Base-by-base conservation (phyloP, 1,140 invertebrate species). In the Sycobia sp. region DNA sequence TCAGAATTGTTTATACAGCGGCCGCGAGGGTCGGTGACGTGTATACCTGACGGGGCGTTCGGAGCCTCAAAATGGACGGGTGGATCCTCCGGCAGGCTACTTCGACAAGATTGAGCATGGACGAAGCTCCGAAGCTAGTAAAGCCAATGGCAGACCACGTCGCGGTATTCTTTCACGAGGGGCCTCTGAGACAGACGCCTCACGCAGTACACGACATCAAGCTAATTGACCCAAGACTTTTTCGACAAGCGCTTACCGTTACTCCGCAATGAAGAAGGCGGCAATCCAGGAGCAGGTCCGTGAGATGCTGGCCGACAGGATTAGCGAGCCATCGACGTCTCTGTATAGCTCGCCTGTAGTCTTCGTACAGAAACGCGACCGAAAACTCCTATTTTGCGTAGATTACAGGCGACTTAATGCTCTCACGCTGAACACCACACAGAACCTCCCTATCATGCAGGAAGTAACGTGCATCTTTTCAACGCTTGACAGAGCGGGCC, bases 401-500 rank as follows among this genome's bases (percentile, higher is more conserved):
- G 63, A 68, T 46, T 67, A 57, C 22, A 32, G 43, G 39, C 3
- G 47, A 4, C n/a, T 67, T 0, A 69, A 69, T 20, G n/a, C 11
- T 3, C 18, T 67, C 14, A 65, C 59, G 0, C 1, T n/a, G 20
- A 46, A 67, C 18, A 38, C 41, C 2, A 14, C 49, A 0, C 53
- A 50, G 0, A 13, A 43, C 2, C 32, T 65, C 7, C 62, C 68
- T 5, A 29, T 43, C 4, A 67, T 69, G 10, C 59, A 54, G 0
- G 34, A 63, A 0, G 11, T 44, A 0, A 9, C 60, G 0, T 20
- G 1, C 0, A 34, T 66, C 0, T 67, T 69, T 13, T 46, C 60
- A 0, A 62, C 51, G 0, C 14, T 69, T 69, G 43, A 13, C 47
- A 9, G 27, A 34, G 1, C 1, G 25, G 11, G 18, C n/a, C 3